Percentiles rank a stretch among this genome's conserved stretches.
Conservation (phyloP, 2,797 vertebrate genomes). For the Acanthurus tractus region DNA sequence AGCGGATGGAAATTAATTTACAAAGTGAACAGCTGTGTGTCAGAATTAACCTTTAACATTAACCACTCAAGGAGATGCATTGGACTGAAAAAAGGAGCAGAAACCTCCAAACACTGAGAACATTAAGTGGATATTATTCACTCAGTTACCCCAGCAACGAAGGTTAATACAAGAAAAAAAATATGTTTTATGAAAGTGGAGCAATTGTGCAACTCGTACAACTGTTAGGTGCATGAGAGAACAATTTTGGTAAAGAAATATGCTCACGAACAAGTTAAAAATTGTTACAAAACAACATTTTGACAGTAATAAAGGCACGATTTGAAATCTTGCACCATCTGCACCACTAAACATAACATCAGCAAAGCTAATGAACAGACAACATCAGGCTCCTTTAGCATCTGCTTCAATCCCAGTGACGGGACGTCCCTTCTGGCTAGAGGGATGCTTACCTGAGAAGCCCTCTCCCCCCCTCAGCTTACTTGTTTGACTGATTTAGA, state of each 20-base stretch:
- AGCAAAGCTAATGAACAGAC: constrained; percentile 20
- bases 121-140: background rate
- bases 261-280: background rate
- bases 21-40: no score
- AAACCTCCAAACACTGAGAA: background rate
- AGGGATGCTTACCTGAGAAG: constrained; percentile 10
- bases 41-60: background rate
- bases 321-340: constrained; percentile 9
- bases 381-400: constrained; percentile 11
- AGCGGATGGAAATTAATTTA: background rate
- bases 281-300: background rate
- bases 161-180: background rate
- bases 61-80: background rate
- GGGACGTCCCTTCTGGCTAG: constrained; percentile 23
- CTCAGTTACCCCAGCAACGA: background rate
- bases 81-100: background rate
- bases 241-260: background rate
- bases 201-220: background rate
- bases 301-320: background rate
- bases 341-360: constrained; percentile 3
- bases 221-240: background rate
- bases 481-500: background rate
- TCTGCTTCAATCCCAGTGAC: constrained; percentile 29
- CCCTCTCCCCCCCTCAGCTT: background rate
- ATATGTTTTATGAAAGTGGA: no score